Evolutionary conservation across 2,113 vertebrate species (phyloP).

Genomic region (Etia nguti): DNA sequence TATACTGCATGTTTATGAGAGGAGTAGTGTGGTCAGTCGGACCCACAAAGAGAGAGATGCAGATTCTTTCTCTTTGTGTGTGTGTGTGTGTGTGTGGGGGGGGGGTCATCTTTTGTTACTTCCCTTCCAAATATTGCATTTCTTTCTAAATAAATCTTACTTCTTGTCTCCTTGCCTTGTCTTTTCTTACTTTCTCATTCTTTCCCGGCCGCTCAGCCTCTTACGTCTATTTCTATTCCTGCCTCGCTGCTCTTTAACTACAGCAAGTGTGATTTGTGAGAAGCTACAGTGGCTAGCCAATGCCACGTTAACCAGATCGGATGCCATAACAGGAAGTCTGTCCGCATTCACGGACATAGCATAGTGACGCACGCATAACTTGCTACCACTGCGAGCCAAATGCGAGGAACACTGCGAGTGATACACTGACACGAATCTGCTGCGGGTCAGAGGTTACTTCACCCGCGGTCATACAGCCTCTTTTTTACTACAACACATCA

Average conservation of each 20-base stretch:
- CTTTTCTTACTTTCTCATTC: background rate
- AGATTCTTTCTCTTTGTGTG: background rate
- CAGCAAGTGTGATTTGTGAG: conserved; percentile 28
- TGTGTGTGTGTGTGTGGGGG: background rate
- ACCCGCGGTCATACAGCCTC: conserved; percentile 21
- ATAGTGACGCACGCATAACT: conserved; percentile 40
- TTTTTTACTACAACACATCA: conserved; percentile 17
- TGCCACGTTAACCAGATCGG: conserved; percentile 58
- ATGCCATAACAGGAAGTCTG: conserved; percentile 60
- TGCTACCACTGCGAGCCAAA: conserved; percentile 44
- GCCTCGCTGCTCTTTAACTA: background rate
- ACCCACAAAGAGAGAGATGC: background rate
- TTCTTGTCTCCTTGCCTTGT: background rate
- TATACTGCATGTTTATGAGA: conserved; percentile 10
- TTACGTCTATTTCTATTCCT: conserved; percentile 12
- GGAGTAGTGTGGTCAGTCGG: conserved; percentile 1
- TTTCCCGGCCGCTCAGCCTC: background rate
- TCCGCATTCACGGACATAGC: conserved; percentile 16
- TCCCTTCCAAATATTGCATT: background rate
- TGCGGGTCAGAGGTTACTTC: conserved; percentile 54
- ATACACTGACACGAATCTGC: conserved; percentile 56
- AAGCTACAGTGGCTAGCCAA: conserved; percentile 1
- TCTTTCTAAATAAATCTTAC: background rate
- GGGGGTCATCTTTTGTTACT: background rate
- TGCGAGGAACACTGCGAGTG: conserved; percentile 42